Evolutionary conservation across 1,140 invertebrate species (phyloP).

Genomic region (Holcopasites calliopsidis): DNA sequence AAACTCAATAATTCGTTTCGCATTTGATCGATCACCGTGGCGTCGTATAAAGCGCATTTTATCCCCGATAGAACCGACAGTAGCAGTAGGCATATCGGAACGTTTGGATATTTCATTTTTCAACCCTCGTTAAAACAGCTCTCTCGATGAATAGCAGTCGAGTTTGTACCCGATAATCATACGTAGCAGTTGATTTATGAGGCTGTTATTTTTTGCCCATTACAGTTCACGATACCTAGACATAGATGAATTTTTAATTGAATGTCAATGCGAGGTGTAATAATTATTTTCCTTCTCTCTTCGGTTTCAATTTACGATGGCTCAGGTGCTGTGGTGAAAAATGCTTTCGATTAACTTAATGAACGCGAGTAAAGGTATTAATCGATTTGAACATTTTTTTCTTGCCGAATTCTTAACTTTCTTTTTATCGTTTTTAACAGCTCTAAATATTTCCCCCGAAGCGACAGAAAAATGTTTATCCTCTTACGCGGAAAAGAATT

Average conservation of each 20-base stretch:
- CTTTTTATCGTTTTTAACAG: too few species aligned
- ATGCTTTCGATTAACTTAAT: too few species aligned
- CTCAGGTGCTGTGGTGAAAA: too few species aligned
- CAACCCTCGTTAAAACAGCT: too few species aligned
- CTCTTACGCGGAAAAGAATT: too few species aligned
- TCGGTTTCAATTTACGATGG: background rate
- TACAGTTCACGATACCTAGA: background rate
- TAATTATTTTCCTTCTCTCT: background rate
- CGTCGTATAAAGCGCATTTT: background rate
- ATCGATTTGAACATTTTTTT: too few species aligned
- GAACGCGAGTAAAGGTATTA: too few species aligned
- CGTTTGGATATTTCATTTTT: conserved; percentile 4
- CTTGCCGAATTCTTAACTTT: too few species aligned
- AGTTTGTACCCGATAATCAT: too few species aligned
- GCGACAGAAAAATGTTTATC: too few species aligned
- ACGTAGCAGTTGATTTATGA: background rate
- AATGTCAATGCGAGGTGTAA: background rate
- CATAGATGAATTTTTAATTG: background rate
- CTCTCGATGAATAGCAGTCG: background rate
- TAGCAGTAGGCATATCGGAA: conserved; percentile 7
- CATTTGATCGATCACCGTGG: conserved; percentile 78
- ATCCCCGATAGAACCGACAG: conserved; percentile 1
- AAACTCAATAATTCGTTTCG: conserved; percentile 80
- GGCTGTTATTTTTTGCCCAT: background rate
- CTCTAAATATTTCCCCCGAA: too few species aligned